phyloP scores from a whole-genome alignment of 2,113 vertebrate species.

The Aspidoscelis tigris region DNA sequence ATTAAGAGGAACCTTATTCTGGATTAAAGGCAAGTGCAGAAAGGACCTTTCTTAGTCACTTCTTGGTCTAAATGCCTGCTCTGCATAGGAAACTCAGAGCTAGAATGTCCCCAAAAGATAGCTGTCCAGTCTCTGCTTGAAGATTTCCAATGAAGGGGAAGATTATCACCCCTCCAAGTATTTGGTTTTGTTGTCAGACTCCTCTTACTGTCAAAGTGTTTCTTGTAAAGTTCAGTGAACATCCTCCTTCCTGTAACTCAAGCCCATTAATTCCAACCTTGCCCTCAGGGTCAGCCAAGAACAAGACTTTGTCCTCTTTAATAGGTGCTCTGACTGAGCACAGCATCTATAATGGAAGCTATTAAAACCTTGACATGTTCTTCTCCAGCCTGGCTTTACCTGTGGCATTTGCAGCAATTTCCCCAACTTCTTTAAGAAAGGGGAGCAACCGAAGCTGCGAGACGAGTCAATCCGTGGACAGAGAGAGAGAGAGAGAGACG shows the following conservation, averaged over 20 bases:
- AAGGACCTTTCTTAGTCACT: no score
- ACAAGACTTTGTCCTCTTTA: background rate
- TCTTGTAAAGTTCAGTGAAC: background rate
- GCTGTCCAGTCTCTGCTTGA: no score
- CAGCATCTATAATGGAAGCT: background rate
- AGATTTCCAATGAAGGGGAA: no score
- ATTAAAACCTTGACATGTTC: slow-evolving; percentile 26
- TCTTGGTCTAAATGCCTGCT: background rate
- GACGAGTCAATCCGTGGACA: slow-evolving; percentile 13
- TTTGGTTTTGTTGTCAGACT: background rate
- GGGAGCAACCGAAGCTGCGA: background rate
- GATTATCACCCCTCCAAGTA: background rate
- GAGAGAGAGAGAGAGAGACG: background rate
- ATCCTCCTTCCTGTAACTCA: background rate
- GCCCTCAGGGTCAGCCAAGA: background rate
- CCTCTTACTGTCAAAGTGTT: background rate
- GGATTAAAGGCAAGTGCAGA: no score
- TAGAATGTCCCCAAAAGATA: background rate
- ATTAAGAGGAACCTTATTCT: no score
- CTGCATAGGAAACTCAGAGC: background rate
- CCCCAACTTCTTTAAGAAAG: slow-evolving; percentile 18
- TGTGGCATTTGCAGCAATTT: slow-evolving; percentile 31
- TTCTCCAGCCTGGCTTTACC: background rate
- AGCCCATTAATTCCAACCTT: background rate
- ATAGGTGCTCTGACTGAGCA: background rate